Conservation (phyloP, 1,140 invertebrate genomes). For the Daktulosphaira vitifoliae region DNA sequence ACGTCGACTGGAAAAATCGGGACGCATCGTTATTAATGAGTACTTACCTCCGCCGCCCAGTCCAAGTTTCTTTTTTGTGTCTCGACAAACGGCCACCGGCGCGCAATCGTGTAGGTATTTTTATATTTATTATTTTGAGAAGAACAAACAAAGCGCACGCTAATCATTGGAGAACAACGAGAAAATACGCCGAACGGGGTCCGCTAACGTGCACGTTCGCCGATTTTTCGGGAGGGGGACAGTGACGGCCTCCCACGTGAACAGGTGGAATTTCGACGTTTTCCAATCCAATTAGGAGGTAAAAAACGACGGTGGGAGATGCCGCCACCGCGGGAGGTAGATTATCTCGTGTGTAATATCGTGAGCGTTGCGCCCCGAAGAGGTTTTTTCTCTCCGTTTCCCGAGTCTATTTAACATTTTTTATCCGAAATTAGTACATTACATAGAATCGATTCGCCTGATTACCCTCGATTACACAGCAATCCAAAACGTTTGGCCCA, state of each 20-base stretch:
- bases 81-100: background rate
- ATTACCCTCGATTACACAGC: constrained; percentile 4
- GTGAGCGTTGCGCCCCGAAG: background rate
- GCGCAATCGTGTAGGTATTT: constrained; percentile 2
- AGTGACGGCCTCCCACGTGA: constrained; percentile 19
- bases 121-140: background rate
- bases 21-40: constrained; percentile 31
- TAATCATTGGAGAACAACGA: constrained; percentile 1
- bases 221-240: background rate
- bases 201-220: background rate
- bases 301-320: background rate
- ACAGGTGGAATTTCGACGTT: constrained; percentile 18
- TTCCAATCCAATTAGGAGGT: constrained; percentile 26
- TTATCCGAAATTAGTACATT: too few species aligned
- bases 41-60: background rate
- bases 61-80: background rate
- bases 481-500: too few species aligned
- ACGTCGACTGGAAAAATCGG: background rate
- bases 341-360: background rate
- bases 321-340: background rate
- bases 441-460: background rate
- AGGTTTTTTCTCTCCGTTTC: background rate
- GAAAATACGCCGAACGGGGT: background rate
- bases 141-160: constrained; percentile 3
- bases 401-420: background rate